phyloP scores from a whole-genome alignment of 2,797 vertebrate genomes.

The Semotilus atromaculatus region DNA sequence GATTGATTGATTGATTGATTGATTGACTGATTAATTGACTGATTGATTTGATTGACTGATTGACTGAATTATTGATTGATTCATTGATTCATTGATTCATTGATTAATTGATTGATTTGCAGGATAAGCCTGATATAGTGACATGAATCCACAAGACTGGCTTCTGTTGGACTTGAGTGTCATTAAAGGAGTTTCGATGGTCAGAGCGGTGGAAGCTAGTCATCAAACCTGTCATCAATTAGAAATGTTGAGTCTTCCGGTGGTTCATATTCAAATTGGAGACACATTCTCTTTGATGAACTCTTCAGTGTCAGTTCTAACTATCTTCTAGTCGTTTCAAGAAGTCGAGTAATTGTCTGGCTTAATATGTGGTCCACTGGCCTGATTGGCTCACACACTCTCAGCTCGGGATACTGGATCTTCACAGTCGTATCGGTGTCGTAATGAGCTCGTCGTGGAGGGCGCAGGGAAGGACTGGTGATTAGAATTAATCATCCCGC shows the following conservation, averaged over 20 bases:
- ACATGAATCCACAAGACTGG: not conserved
- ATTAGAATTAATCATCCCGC: conserved; percentile 65
- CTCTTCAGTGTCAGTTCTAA: not conserved
- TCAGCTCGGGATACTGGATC: conserved; percentile 34
- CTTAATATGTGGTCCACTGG: conserved; percentile 30
- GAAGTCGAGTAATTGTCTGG: conserved; percentile 42
- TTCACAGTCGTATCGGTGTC: conserved; percentile 20
- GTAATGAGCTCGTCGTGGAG: conserved; percentile 60
- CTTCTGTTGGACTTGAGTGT: not conserved
- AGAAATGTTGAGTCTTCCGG: not conserved
- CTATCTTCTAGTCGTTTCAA: not conserved
- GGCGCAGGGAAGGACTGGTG: conserved; percentile 64
- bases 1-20: too few species aligned
- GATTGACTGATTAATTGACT: too few species aligned
- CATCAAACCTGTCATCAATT: not conserved
- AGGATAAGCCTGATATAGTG: too few species aligned
- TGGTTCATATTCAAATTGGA: not conserved
- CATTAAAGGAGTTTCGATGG: not conserved
- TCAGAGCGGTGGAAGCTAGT: not conserved
- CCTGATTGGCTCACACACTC: conserved; percentile 25
- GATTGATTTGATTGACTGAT: too few species aligned
- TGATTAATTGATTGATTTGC: too few species aligned
- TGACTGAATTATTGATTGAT: too few species aligned
- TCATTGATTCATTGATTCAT: too few species aligned
- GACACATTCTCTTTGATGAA: not conserved